These are phyloP conservation scores for Auanema sp. DNA, from an alignment of 2,888 invertebrate genomes.

Conservation along the genomic window DNA sequence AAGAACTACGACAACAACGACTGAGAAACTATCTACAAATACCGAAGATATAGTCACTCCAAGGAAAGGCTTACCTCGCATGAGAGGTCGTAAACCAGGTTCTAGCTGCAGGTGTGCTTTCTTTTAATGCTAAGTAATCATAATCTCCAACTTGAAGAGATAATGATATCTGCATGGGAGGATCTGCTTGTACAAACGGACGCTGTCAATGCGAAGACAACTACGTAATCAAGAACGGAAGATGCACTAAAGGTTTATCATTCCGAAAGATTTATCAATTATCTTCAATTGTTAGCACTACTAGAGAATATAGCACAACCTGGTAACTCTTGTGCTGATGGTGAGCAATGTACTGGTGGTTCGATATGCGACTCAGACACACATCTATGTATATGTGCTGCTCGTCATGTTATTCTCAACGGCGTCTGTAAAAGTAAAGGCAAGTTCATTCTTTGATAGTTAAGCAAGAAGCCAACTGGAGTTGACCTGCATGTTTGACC, in stretches of 20 bases:
- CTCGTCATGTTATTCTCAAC: constrained; percentile 39
- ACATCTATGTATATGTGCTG: constrained; percentile 54
- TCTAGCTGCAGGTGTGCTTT: no score
- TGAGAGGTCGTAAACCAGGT: no score
- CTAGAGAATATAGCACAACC: constrained; percentile 33
- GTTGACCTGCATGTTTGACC: neutral
- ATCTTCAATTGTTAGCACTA: neutral
- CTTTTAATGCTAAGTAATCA: no score
- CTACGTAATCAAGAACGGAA: constrained; percentile 36
- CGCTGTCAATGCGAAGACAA: constrained; percentile 45
- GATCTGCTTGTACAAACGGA: constrained; percentile 43
- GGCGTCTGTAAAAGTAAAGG: constrained; percentile 52
- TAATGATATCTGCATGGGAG: constrained; percentile 43
- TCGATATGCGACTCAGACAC: constrained; percentile 53
- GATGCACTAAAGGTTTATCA: constrained; percentile 30
- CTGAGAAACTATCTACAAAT: no score
- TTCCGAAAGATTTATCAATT: neutral
- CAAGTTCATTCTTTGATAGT: neutral
- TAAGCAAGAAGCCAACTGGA: no score
- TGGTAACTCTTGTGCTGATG: constrained; percentile 50
- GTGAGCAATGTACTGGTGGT: constrained; percentile 58
- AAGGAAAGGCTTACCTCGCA: no score
- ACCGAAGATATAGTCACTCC: no score
- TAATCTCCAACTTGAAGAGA: neutral
- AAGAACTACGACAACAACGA: no score